A percentile compares a stretch with the other conserved stretches of the same genome.
Evolutionary conservation across 2,888 invertebrate species (phyloP).

Genomic region (Biston stratarius): DNA sequence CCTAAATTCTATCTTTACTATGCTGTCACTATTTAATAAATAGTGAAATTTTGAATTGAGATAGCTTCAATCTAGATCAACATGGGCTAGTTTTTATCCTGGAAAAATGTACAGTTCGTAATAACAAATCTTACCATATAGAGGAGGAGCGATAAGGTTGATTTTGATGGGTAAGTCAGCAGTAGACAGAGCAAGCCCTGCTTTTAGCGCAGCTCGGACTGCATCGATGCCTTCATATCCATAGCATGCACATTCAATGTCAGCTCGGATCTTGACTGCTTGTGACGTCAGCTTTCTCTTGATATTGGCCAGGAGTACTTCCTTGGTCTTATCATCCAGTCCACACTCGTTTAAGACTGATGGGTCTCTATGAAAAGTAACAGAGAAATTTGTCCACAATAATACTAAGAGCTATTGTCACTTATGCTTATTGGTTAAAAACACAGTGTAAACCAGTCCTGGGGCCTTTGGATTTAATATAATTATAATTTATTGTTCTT

Average conservation of each 20-base stretch:
- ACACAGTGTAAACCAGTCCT: too few species aligned
- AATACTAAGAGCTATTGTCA: too few species aligned
- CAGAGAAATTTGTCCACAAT: not conserved
- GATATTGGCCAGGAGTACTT: slow-evolving; percentile 97
- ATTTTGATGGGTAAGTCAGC: slow-evolving; percentile 98
- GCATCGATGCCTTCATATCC: slow-evolving; percentile 99
- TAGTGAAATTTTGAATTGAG: too few species aligned
- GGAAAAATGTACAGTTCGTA: too few species aligned
- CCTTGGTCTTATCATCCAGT: slow-evolving; percentile 96
- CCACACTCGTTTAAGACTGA: slow-evolving; percentile 98
- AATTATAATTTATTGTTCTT: too few species aligned
- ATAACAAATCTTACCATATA: slow-evolving; percentile 89
- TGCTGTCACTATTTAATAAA: not conserved
- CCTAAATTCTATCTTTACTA: not conserved
- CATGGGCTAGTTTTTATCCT: too few species aligned
- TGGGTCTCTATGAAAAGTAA: slow-evolving; percentile 93
- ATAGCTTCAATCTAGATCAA: too few species aligned
- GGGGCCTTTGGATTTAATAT: too few species aligned
- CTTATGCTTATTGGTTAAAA: too few species aligned
- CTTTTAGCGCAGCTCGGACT: slow-evolving; percentile 95
- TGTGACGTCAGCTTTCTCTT: slow-evolving; percentile 98
- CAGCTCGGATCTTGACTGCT: slow-evolving; percentile 79
- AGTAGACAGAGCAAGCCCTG: slow-evolving; percentile 96
- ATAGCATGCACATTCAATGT: slow-evolving; percentile 80
- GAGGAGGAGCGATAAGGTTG: slow-evolving; percentile 98